phyloP scores from a whole-genome alignment of 2,888 invertebrate species.

The Cyclophora albipunctata region DNA sequence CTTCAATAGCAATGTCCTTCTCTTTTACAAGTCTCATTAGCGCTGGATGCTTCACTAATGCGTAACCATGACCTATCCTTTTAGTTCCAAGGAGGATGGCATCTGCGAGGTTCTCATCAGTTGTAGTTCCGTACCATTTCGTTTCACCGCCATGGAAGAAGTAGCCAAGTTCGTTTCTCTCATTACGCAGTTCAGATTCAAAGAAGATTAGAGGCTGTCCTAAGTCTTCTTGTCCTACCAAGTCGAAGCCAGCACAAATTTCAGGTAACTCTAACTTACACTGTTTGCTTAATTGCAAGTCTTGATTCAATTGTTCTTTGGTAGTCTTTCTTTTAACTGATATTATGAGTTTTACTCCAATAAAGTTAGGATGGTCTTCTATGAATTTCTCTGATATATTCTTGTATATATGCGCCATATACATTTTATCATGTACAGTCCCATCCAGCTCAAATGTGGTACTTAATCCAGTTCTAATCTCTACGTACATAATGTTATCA shows the following conservation, averaged over 20 bases:
- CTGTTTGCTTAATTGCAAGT: constrained; percentile 43
- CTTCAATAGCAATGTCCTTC: constrained; percentile 81
- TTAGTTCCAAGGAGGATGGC: constrained; percentile 83
- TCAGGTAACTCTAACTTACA: constrained; percentile 75
- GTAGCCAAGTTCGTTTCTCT: constrained; percentile 74
- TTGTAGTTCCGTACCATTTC: constrained; percentile 78
- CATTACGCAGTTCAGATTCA: constrained; percentile 66
- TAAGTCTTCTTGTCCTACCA: constrained; percentile 87
- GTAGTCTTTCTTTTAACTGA: constrained; percentile 33
- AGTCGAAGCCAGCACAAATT: constrained; percentile 85
- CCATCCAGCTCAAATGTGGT: constrained; percentile 79
- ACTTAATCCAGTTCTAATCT: constrained; percentile 77
- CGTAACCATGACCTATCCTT: constrained; percentile 87
- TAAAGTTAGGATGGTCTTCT: constrained; percentile 76
- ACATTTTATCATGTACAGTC: constrained; percentile 61
- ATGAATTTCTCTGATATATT: constrained; percentile 75
- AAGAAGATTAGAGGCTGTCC: constrained; percentile 79
- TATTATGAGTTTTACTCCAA: constrained; percentile 81
- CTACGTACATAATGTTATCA: constrained; percentile 82
- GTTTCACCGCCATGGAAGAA: constrained; percentile 90
- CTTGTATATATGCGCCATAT: constrained; percentile 73
- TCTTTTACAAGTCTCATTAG: constrained; percentile 73
- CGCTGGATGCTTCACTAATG: constrained; percentile 82
- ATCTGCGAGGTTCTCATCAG: constrained; percentile 85
- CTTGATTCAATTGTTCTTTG: constrained; percentile 49